A percentile compares a stretch with the other conserved stretches of the same genome.
These are phyloP conservation scores for Pseudomyrmex gracilis DNA, from an alignment of 1,140 invertebrate species.

Conservation along the genomic window DNA sequence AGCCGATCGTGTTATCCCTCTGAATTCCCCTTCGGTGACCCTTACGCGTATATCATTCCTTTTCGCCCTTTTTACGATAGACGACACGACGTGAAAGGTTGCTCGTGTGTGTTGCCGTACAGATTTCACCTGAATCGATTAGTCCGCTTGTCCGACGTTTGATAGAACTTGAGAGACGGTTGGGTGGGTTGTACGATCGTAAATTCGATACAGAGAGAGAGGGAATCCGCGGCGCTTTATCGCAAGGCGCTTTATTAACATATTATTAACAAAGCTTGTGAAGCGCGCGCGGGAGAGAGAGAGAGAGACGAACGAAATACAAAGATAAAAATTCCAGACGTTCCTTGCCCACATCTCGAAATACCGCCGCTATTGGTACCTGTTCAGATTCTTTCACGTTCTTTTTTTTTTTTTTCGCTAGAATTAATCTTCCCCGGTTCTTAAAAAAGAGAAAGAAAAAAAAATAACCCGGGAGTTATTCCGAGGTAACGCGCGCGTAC, in stretches of 20 bases:
- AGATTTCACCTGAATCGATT: slow-evolving; percentile 28
- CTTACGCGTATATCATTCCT: slow-evolving; percentile 43
- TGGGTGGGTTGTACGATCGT: not conserved
- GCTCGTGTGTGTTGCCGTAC: slow-evolving; percentile 21
- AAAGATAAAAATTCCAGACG: too few species aligned
- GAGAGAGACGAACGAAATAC: too few species aligned
- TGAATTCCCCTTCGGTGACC: slow-evolving; percentile 36
- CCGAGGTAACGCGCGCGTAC: not conserved
- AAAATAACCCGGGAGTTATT: too few species aligned
- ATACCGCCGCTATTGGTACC: not conserved
- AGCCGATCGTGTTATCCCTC: slow-evolving; percentile 48
- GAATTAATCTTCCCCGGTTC: slow-evolving; percentile 22
- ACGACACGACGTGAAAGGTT: slow-evolving; percentile 32
- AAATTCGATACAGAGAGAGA: not conserved
- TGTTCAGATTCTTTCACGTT: not conserved
- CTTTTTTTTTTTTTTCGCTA: too few species aligned
- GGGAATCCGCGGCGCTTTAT: too few species aligned
- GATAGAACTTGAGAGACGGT: not conserved
- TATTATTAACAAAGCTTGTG: not conserved
- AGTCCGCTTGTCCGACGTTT: slow-evolving; percentile 23
- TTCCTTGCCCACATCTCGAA: too few species aligned
- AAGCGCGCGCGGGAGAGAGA: too few species aligned
- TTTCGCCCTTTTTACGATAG: not conserved
- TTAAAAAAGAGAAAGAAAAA: not conserved
- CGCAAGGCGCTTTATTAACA: not conserved